These are phyloP conservation scores for Drosophila formosana DNA, from an alignment of 2,888 invertebrate species.

Conservation along the genomic window DNA sequence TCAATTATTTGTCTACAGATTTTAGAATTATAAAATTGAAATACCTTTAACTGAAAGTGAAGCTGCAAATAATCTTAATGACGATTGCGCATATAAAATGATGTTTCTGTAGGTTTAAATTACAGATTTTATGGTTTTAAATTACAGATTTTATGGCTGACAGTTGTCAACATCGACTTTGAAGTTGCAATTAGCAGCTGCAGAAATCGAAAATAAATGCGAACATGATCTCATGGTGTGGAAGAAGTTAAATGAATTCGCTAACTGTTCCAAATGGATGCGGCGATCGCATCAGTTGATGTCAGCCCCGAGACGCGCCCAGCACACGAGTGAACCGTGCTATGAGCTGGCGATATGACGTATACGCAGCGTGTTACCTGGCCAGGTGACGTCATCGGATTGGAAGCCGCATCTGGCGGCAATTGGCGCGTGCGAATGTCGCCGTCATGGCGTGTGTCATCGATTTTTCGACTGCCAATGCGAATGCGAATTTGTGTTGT, in stretches of 20 bases:
- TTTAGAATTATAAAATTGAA: no score
- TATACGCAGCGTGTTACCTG: conserved; percentile 47
- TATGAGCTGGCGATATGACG: conserved; percentile 42
- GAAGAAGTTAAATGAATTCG: background rate
- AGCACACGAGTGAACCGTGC: background rate
- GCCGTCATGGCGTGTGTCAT: conserved; percentile 66
- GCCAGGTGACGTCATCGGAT: conserved; percentile 60
- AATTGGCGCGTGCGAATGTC: conserved; percentile 37
- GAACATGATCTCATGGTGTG: conserved; percentile 25
- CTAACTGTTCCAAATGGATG: conserved; percentile 6
- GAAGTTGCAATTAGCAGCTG: conserved; percentile 15
- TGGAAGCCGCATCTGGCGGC: conserved; percentile 45
- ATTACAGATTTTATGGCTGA: background rate
- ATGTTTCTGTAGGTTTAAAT: no score
- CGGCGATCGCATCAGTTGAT: conserved; percentile 27
- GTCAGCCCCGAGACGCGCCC: conserved; percentile 29
- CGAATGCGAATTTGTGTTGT: background rate
- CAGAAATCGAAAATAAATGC: background rate
- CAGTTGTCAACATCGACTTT: background rate
- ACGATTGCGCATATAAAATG: no score
- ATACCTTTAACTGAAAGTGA: no score
- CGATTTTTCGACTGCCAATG: conserved; percentile 32
- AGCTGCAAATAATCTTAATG: no score
- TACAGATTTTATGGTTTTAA: background rate
- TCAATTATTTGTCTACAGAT: no score